Evolutionary conservation across 2,797 vertebrate species (phyloP), one percentile per base, ranked within the genome.

Genomic region (Rhodeus uyekii): DNA sequence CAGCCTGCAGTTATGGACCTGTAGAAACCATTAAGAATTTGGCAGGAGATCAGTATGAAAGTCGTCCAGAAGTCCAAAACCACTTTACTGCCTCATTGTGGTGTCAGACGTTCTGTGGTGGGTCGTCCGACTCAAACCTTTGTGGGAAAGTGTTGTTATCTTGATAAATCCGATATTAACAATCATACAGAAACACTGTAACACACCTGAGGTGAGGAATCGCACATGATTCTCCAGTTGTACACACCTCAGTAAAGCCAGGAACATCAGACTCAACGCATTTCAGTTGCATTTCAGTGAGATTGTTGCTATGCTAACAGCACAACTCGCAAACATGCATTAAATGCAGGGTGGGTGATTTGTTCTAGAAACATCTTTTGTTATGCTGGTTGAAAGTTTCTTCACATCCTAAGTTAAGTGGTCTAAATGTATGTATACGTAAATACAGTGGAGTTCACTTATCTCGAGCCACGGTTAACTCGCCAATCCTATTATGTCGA

Each of bases 41-140:
- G 67, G 78, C 53, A 46, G 50, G 65, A 71, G 53, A 80, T 80
- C 48, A 53, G 32, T 79, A 13, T 68, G 36, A 79, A 79, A 32
- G 61, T 78, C 58, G 46, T 63, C 74, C 60, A 77, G 60, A 77
- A 63, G 61, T 67, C 61, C 63, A 48, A 79, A 69, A 58, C 38
- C 50, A 32, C 36, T 79, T 67, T 68, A 53, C 34, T 39, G 48
- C 24, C 48, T 79, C 64, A 68, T 78, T 68, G 24, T 39, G 46
- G 42, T 68, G 76, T 67, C 46, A 13, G 34, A 53, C n/a, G 19
- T 46, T 50, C 76, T 55, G 76, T 9, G 76, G 63, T 68, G 63
- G 76, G 48, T 36, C 46, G 22, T 38, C 48, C 77, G 19, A 38
- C 46, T 53, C 77, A 29, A 53, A 53, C 27, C n/a, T n/a, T n/a